Base-by-base conservation (phyloP, 2,113 vertebrate species). In the Hyla sarda region DNA sequence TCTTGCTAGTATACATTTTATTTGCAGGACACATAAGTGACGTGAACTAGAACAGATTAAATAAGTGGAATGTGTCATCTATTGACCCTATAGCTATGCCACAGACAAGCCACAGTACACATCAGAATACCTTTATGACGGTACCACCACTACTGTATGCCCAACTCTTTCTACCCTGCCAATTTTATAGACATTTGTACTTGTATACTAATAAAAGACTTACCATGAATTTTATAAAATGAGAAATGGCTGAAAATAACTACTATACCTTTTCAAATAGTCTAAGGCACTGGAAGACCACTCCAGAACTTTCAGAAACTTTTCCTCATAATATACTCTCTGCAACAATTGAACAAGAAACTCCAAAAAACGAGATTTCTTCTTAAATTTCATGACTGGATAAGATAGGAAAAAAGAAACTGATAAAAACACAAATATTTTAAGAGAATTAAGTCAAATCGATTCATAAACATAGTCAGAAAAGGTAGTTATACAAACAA, bases 301-400 rank as follows among this genome's bases (percentile, higher is more conserved):
- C 32, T 95, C 92, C 76, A 97, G 16, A 60, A 95, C 73, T 0
- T 92, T 88, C 0, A 94, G 86, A 85, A 93, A 91, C 21, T 93
- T 93, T 89, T 97, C 96, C 88, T 97, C 96, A 79, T 94, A 92
- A 88, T 97, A 58, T 41, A 93, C 91, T 93, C 95, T 97, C 77
- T 94, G 91, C 86, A 99, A 90, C 82, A 98, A 89, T 71, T 94
- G 92, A 8, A 92, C 92, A 45, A 96, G 96, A 89, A 95, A 95
- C 90, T 99, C 97, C 87, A 96, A 91, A 89, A 99, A 99, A 88
- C 93, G 93, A 23, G 90, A 45, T 62, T 92, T 93, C 0, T 87
- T 88, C 88, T 91, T 96, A 89, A 97, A 94, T 90, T 96, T 97
- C 94, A 97, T 94, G 83, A 99, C 98, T 99, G 89, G 45, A 50